Base-by-base conservation (phyloP, 2,888 invertebrate species). In the Drosophila lacicola region DNA sequence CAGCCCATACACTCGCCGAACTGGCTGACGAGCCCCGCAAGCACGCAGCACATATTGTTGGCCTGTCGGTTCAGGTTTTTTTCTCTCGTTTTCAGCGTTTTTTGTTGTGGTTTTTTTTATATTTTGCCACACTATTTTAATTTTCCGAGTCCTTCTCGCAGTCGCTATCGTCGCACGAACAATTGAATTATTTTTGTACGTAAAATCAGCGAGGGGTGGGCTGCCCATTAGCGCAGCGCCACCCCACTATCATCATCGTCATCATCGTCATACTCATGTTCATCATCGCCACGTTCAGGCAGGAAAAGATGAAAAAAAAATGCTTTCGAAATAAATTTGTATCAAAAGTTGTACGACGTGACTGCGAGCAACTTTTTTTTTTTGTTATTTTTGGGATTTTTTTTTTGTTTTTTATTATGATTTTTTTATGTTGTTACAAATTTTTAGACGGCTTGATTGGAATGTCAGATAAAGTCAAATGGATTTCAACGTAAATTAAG, bases 381-480 rank as follows among this genome's bases (percentile, higher is more conserved):
- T 55, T 69, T 70, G 29, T 29, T 29, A 47, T 63, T 57, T 72
- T 70, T 55, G 63, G 53, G 50, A 49, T 82, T 64, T 75, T 78
- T 70, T 29, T 58, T 70, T 74, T 64, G 54, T 47, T 70, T 78
- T 82, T 73, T 72, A 70, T 76, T 76, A 78, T 75, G 69, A 65
- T 68, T 70, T 73, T 70, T 50, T 61, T 74, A 66, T 74, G 79
- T 80, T 80, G 73, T 78, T 70, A 85, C 80, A 84, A 80, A 82
- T 84, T 82, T 69, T 81, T 79, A 82, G 88, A 89, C 82, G 79
- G 80, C 90, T 85, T 90, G 90, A 91, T 91, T 91, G 90, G 88
- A 85, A 90, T 90, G 90, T 87, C 83, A 90, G 90, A 91, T 91
- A 91, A 91, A 90, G 90, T 91, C 90, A 91, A 91, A 88, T 85